Evolutionary conservation across 2,113 vertebrate species (phyloP).

Genomic region (Synchiropus splendidus): DNA sequence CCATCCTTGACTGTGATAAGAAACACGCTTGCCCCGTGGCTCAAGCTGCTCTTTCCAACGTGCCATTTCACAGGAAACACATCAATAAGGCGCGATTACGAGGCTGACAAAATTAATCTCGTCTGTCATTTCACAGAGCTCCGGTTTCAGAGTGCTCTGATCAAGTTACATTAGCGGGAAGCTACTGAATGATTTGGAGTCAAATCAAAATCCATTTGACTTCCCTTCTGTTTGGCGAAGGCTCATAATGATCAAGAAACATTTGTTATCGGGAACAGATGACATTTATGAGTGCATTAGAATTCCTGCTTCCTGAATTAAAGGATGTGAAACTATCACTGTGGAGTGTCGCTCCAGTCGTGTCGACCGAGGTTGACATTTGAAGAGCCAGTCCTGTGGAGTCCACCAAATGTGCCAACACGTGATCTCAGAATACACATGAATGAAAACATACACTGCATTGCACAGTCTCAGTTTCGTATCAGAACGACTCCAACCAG

Average conservation of each 20-base stretch:
- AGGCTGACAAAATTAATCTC: slow-evolving; percentile 65
- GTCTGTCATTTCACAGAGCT: slow-evolving; percentile 58
- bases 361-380: neutral
- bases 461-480: no score
- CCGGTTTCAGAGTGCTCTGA: slow-evolving; percentile 57
- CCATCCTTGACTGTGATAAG: slow-evolving; percentile 33
- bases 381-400: neutral
- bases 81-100: slow-evolving; percentile 67
- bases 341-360: slow-evolving; percentile 9
- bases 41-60: slow-evolving; percentile 50
- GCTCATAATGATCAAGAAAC: slow-evolving; percentile 35
- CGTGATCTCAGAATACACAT: no score
- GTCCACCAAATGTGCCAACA: no score
- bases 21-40: slow-evolving; percentile 48
- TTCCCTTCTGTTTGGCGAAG: slow-evolving; percentile 51
- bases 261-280: slow-evolving; percentile 30
- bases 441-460: no score
- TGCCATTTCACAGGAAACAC: slow-evolving; percentile 58
- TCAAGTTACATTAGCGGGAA: slow-evolving; percentile 61
- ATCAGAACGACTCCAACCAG: no score
- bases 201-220: slow-evolving; percentile 58
- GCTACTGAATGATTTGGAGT: slow-evolving; percentile 57
- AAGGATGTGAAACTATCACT: slow-evolving; percentile 11
- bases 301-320: slow-evolving; percentile 20
- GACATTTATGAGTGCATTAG: slow-evolving; percentile 36